Evolutionary conservation across 2,113 vertebrate genomes (phyloP), one percentile per base, ranked within the genome.

Genomic region (Fukomys damarensis): DNA sequence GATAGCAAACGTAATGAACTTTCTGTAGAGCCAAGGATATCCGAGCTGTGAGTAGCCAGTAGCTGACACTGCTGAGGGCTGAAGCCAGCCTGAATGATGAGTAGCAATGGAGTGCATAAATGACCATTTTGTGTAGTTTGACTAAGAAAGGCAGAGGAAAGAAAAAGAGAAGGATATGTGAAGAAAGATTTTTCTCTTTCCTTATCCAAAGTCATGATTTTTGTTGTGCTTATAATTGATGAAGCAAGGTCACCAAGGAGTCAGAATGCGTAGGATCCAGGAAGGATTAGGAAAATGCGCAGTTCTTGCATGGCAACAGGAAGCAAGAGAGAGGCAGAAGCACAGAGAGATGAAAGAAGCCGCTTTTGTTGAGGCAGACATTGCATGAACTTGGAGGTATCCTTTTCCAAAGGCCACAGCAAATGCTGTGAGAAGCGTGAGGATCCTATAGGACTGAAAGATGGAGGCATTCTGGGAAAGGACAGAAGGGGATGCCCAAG

Each of bases 341-440:
- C 8, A 52, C 26, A 30, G 54, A 70, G 22, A 35, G 54, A 59
- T 2, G 2, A 43, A 66, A 52, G 3, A 16, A 59, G 12, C 6
- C 30, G 49, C 65, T 7, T 12, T 30, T 46, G 41, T 10, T 38
- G 28, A 41, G 14, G 14, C 46, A 20, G 28, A 76, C 54, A 43
- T 0, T 4, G 46, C 26, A 28, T 26, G 22, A 28, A 43, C 32
- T 9, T 41, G 12, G 3, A 1, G 38, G 16, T n/a, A 1, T 7
- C 43, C 28, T 52, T 41, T 41, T 5, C 9, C 5, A 2, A 41
- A 8, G 19, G 8, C 30, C 52, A 11, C 2, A 22, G 43, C 20
- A 11, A 22, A 16, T 49, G 7, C 41, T 26, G 2, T 5, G 68
- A 16, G 19, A 70, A 12, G 81, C 77, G 2, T 4, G 13, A 28